Evolutionary conservation across 2,888 invertebrate species (phyloP).

Genomic region (Xiphydria camelus): DNA sequence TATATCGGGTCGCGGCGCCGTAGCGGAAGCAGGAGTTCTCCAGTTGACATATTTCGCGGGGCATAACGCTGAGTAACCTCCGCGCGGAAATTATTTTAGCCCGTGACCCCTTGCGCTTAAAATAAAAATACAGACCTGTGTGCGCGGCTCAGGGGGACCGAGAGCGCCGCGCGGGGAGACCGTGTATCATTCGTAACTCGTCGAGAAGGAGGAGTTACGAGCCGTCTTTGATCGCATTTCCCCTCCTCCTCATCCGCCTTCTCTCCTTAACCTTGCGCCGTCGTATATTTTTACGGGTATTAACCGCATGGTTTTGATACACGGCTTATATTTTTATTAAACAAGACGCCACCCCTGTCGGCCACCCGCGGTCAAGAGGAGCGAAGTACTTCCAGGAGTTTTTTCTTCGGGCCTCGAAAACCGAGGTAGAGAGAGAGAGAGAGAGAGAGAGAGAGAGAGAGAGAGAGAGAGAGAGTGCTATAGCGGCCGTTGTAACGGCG

Average conservation of each 20-base stretch:
- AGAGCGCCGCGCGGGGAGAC: neutral
- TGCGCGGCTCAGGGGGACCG: neutral
- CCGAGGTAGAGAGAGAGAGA: too few species aligned
- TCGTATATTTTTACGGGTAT: neutral
- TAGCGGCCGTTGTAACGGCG: too few species aligned
- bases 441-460: too few species aligned
- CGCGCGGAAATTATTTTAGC: conserved; percentile 2
- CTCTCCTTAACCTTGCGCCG: too few species aligned
- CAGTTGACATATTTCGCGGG: neutral
- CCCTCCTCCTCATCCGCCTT: too few species aligned
- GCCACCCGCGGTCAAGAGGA: too few species aligned
- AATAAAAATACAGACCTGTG: neutral
- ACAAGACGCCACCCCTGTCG: neutral
- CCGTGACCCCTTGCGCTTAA: neutral
- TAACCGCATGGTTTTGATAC: neutral
- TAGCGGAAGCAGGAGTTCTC: neutral
- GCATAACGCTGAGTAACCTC: neutral
- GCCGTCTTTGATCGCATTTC: neutral
- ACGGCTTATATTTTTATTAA: too few species aligned
- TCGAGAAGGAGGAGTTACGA: too few species aligned
- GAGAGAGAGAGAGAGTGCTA: too few species aligned
- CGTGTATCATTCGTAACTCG: neutral
- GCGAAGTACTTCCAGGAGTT: too few species aligned
- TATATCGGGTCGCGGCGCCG: neutral
- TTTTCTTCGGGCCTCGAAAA: too few species aligned